Conservation (phyloP, 2,113 vertebrate genomes). For the Gymnarchus niloticus region DNA sequence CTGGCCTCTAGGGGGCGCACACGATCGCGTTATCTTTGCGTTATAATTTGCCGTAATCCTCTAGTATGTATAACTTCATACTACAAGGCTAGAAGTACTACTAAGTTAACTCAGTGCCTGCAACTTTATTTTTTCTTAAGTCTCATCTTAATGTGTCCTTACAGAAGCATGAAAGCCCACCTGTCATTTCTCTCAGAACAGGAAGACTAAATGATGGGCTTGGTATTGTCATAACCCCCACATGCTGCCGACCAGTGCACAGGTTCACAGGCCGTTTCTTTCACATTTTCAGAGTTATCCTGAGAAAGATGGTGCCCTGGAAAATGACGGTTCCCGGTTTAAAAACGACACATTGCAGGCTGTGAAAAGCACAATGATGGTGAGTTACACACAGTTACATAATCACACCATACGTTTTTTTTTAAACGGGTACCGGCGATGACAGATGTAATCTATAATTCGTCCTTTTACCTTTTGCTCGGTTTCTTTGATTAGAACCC, state of each 20-base stretch:
- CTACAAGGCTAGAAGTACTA: not conserved
- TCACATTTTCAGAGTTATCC: conserved; percentile 37
- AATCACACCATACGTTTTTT: too few relatives aligned
- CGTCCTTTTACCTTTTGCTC: too few relatives aligned
- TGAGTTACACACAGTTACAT: conserved; percentile 43
- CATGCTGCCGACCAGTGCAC: not conserved
- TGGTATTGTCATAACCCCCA: not conserved
- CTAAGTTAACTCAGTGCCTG: not conserved
- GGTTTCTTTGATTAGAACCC: not conserved
- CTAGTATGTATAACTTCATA: not conserved
- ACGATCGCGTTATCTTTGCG: too few relatives aligned
- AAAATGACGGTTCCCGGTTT: conserved; percentile 40
- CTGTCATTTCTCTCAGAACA: not conserved
- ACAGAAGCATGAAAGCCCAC: not conserved
- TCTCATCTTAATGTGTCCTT: not conserved
- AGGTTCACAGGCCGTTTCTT: not conserved
- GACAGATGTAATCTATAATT: too few relatives aligned
- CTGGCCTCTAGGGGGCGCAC: conserved; percentile 2
- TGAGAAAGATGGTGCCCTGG: conserved; percentile 33
- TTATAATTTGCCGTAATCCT: not conserved
- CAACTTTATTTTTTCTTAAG: too few relatives aligned
- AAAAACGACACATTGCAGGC: conserved; percentile 43
- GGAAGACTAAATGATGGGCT: not conserved
- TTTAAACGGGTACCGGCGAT: too few relatives aligned
- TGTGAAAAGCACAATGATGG: conserved; percentile 60